These are phyloP conservation scores for Limnephilus rhombicus DNA, from an alignment of 2,888 invertebrate genomes.

Conservation along the genomic window DNA sequence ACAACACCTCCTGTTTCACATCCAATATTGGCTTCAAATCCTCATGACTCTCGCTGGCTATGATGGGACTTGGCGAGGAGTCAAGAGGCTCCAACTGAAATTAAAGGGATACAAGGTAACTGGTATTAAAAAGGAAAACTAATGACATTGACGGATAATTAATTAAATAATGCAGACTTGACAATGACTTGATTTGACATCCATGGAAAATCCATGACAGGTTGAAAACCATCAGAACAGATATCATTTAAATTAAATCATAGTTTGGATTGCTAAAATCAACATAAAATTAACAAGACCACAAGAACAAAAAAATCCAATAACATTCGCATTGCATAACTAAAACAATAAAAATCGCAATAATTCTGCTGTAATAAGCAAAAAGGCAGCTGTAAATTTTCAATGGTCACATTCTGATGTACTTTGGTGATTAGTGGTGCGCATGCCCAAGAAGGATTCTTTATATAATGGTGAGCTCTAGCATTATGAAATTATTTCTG, in stretches of 20 bases:
- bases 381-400: too few relatives aligned
- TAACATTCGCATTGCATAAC: not conserved
- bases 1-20: not conserved
- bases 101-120: not conserved
- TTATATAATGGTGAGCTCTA: too few relatives aligned
- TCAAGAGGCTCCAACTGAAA: constrained; percentile 28
- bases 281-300: not conserved
- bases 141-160: not conserved
- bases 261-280: not conserved
- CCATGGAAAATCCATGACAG: not conserved
- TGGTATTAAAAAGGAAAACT: not conserved
- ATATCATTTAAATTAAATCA: not conserved
- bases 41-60: not conserved
- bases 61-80: constrained; percentile 6
- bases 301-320: not conserved
- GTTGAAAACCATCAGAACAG: not conserved
- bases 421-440: too few relatives aligned
- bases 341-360: not conserved
- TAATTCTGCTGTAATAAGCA: too few relatives aligned
- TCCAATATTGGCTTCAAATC: constrained; percentile 30
- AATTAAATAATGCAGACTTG: not conserved
- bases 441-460: too few relatives aligned
- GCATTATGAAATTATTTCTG: too few relatives aligned
- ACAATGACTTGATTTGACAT: not conserved
- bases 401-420: too few relatives aligned